Base-by-base conservation (phyloP, 35 echinoderm and acorn worm genomes). In the Apostichopus japonicus region DNA sequence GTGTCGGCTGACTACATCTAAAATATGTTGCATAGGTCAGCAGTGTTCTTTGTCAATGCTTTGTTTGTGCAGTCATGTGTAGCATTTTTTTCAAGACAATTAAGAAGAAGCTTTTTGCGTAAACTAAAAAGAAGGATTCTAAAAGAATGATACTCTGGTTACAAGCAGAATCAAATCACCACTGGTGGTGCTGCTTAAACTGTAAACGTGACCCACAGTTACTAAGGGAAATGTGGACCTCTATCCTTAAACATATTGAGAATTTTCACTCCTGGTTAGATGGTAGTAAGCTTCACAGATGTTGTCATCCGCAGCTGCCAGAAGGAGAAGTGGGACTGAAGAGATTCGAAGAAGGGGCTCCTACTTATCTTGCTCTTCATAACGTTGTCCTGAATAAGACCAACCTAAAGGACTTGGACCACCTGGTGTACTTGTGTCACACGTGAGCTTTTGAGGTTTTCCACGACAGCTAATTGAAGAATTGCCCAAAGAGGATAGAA, bases 41-140 rank as follows among this genome's bases (percentile, higher is more conserved):
- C 25, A 25, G 25, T 25, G 25, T 25, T 25, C 25, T 25, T 25
- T 25, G 25, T 25, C 25, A 25, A 25, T 25, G 25, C 25, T 25
- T 25, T 25, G 25, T 25, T 25, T 25, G 25, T 25, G 93, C 19
- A 79, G 88, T 56, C 87, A 96, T 76, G 83, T 96, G 2, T 96
- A 87, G 87, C 95, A 93, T 23, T 19, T 96, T 96, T 53, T 53
- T n/a, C 15, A 96, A 93, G 84, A 82, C 23, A 14, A n/a, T 93
- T 1, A 86, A 77, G 16, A 96, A 96, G 44, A 90, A 93, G 51
- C 52, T 92, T 6, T 5, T 86, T 56, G 81, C 59, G 10, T 77
- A 93, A 51, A 23, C 81, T 55, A 93, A 77, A 56, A 62, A 27
- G 6, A 90, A 94, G 58, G 86, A 63, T 72, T 78, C 51, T 90